Conservation (phyloP, 1,140 invertebrate genomes). For the Phortica variegata region DNA sequence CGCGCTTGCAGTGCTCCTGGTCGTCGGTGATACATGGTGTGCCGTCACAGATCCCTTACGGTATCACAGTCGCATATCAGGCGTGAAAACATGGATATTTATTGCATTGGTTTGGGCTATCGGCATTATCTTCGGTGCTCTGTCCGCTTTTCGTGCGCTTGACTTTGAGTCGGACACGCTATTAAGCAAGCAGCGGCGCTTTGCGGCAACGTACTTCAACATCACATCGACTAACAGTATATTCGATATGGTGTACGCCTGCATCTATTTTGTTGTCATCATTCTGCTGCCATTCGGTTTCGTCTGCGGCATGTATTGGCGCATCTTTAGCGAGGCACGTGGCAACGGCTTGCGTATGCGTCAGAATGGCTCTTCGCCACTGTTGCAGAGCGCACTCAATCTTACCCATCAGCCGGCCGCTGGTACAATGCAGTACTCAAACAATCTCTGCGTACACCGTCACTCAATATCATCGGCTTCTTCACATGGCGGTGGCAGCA, state of each 20-base stretch:
- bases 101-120: conserved; percentile 70
- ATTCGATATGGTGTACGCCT: conserved; percentile 46
- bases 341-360: conserved; percentile 70
- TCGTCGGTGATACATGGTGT: conserved; percentile 83
- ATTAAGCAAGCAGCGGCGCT: conserved; percentile 28
- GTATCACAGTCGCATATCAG: conserved; percentile 77
- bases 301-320: conserved; percentile 70
- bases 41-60: conserved; percentile 83
- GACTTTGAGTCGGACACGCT: conserved; percentile 42
- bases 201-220: conserved; percentile 40
- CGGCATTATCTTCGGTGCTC: conserved; percentile 62
- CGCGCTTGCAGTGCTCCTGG: conserved; percentile 74
- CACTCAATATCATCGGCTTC: conserved; percentile 50
- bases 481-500: conserved; percentile 33
- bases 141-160: conserved; percentile 56
- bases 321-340: conserved; percentile 71
- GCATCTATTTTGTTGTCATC: conserved; percentile 61
- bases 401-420: conserved; percentile 46
- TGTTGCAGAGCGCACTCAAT: conserved; percentile 57
- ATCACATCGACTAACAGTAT: conserved; percentile 40
- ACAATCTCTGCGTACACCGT: conserved; percentile 42
- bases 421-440: conserved; percentile 50
- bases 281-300: conserved; percentile 69
- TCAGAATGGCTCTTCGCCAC: conserved; percentile 63
- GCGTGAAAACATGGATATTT: conserved; percentile 68